Conservation (phyloP, 2,888 invertebrate genomes). For the Linnaemya tessellans region DNA sequence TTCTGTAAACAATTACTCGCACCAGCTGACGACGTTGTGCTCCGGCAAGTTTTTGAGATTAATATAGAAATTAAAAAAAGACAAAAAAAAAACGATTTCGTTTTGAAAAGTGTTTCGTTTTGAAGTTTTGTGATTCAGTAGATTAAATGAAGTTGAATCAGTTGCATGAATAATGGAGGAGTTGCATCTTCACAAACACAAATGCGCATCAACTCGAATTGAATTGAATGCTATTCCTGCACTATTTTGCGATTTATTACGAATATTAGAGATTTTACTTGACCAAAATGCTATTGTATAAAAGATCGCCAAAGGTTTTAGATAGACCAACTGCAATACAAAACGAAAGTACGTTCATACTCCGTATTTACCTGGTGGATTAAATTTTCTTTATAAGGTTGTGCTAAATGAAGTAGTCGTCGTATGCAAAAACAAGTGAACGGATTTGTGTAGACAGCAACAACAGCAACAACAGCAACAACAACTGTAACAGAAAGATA, state of each 20-base stretch:
- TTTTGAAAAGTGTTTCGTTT: constrained; percentile 28
- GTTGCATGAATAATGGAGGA: neutral
- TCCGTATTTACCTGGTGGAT: neutral
- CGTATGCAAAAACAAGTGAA: constrained; percentile 56
- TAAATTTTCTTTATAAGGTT: constrained; percentile 13
- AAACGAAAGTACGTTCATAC: constrained; percentile 29
- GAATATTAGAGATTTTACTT: neutral
- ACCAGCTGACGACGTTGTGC: neutral
- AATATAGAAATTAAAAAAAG: neutral
- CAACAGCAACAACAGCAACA: constrained; percentile 22
- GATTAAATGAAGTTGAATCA: constrained; percentile 17
- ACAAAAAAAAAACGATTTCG: constrained; percentile 10
- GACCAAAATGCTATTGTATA: neutral
- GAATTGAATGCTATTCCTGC: neutral
- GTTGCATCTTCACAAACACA: neutral
- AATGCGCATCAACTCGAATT: neutral
- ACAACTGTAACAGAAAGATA: constrained; percentile 21
- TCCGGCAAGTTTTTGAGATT: constrained; percentile 6
- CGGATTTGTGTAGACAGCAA: constrained; percentile 40
- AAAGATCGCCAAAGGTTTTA: neutral
- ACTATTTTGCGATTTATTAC: neutral
- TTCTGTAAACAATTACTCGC: neutral
- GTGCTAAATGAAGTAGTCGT: constrained; percentile 30
- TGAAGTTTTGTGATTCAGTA: constrained; percentile 59
- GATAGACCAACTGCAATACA: neutral